Evolutionary conservation across 2,797 vertebrate genomes (phyloP).

Genomic region (Coreius guichenoti): DNA sequence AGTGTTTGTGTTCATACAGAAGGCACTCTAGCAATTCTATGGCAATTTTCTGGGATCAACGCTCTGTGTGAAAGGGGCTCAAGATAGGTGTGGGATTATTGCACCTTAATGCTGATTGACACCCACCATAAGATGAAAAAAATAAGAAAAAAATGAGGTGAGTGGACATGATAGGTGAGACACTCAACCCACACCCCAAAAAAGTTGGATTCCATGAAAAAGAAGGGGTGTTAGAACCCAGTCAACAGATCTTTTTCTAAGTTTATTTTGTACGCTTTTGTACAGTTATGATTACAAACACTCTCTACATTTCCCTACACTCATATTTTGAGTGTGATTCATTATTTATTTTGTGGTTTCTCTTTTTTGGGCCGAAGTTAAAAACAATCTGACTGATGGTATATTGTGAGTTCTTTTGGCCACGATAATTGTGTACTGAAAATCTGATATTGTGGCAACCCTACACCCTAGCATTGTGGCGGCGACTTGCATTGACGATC

Average conservation of each 20-base stretch:
- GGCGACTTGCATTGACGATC: not conserved
- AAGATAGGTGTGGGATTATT: not conserved
- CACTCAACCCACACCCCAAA: not conserved
- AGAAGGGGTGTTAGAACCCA: not conserved
- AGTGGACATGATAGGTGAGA: not conserved
- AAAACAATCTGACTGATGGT: not conserved
- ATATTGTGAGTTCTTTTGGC: not conserved
- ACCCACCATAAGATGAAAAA: not conserved
- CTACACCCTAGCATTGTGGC: not conserved
- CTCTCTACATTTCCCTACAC: not conserved
- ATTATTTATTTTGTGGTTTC: not conserved
- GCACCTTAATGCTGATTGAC: not conserved
- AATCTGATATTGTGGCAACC: not conserved
- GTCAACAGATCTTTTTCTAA: not conserved
- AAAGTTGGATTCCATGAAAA: not conserved
- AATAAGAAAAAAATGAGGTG: not conserved
- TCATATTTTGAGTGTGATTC: not conserved
- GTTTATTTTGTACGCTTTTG: not conserved
- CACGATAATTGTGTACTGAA: not conserved
- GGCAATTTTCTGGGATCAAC: too few species aligned
- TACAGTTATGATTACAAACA: not conserved
- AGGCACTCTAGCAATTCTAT: too few species aligned
- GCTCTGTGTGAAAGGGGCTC: too few species aligned
- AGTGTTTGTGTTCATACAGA: too few species aligned
- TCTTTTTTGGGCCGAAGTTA: not conserved